Evolutionary conservation across 2,888 invertebrate genomes (phyloP).

Genomic region (Drosophila falleni): DNA sequence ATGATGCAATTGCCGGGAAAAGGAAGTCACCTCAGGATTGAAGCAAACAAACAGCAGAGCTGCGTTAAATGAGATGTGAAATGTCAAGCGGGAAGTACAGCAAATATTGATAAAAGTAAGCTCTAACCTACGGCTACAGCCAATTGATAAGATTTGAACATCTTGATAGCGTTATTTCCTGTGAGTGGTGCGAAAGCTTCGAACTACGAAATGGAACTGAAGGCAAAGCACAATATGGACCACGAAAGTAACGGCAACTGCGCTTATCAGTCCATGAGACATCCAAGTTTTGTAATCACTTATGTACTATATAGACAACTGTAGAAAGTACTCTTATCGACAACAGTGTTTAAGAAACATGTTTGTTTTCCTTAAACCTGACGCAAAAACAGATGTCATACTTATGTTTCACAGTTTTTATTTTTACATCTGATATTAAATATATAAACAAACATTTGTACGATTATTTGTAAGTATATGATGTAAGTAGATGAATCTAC

Average conservation of each 20-base stretch:
- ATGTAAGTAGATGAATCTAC: slow-evolving; percentile 6
- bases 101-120: slow-evolving; percentile 12
- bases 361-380: slow-evolving; percentile 10
- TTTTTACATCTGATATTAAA: slow-evolving; percentile 17
- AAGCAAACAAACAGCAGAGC: slow-evolving; percentile 47
- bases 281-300: not conserved
- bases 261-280: slow-evolving; percentile 35
- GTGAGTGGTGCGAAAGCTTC: slow-evolving; percentile 17
- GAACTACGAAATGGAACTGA: slow-evolving; percentile 50
- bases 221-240: slow-evolving; percentile 4
- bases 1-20: slow-evolving; percentile 14
- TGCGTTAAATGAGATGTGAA: slow-evolving; percentile 17
- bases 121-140: slow-evolving; percentile 52
- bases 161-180: slow-evolving; percentile 19
- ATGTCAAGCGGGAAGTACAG: slow-evolving; percentile 14
- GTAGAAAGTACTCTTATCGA: slow-evolving; percentile 13
- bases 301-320: not conserved
- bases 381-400: slow-evolving; percentile 16
- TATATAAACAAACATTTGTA: not conserved
- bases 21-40: slow-evolving; percentile 26
- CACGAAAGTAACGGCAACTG: slow-evolving; percentile 9
- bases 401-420: slow-evolving; percentile 8
- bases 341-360: slow-evolving; percentile 8
- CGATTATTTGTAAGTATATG: not conserved
- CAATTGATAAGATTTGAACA: slow-evolving; percentile 57